phyloP scores from a whole-genome alignment of 1,140 invertebrate genomes.

The Marisa cornuarietis region DNA sequence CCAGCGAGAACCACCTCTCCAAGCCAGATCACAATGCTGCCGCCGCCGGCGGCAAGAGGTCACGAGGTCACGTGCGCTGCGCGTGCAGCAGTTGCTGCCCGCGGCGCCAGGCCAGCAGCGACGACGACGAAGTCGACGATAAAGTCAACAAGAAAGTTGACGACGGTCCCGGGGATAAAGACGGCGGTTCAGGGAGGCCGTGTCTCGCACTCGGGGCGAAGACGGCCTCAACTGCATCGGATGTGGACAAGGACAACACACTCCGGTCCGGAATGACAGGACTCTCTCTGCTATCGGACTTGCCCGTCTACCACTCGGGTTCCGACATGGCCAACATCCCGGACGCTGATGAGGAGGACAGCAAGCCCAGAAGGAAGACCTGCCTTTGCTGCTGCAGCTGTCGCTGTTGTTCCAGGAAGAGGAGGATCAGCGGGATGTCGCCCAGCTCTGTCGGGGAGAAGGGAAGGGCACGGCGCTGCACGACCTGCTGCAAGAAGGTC shows the following conservation, averaged over 20 bases:
- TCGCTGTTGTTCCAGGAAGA: neutral
- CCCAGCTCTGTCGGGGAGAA: neutral
- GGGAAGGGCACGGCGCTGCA: neutral
- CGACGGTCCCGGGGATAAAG: neutral
- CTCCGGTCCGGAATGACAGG: conserved; percentile 12
- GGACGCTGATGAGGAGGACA: neutral
- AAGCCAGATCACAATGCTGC: too few species aligned
- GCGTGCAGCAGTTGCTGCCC: too few species aligned
- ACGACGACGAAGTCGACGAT: neutral
- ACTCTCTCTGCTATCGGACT: conserved; percentile 4
- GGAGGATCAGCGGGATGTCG: neutral
- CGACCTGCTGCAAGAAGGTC: conserved; percentile 57
- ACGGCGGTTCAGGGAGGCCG: neutral
- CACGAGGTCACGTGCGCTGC: neutral
- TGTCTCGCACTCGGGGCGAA: too few species aligned
- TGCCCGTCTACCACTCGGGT: neutral
- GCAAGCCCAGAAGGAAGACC: conserved; percentile 7
- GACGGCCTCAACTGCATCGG: neutral
- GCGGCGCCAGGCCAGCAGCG: neutral
- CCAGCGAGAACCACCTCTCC: too few species aligned
- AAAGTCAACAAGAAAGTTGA: neutral
- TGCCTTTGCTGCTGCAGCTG: neutral
- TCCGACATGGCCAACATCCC: neutral
- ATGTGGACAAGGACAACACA: neutral
- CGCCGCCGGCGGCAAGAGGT: neutral